Conservation (phyloP, 2,113 vertebrate species). For the Rhabdornis inornatus region DNA sequence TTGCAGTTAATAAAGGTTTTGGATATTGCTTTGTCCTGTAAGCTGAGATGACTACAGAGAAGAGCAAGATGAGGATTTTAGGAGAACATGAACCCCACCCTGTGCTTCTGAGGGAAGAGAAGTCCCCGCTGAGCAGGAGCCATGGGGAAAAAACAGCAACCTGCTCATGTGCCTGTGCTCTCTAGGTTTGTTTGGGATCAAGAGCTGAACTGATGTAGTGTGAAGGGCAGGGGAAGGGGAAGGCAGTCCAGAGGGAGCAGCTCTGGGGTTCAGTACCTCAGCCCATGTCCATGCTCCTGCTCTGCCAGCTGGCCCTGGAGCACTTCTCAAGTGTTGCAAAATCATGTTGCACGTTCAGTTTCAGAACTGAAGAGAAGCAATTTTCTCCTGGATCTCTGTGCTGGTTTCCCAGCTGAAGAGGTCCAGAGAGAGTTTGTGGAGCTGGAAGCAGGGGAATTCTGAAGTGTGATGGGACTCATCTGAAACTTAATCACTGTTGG, state of each 20-base stretch:
- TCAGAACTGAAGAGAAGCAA: not conserved
- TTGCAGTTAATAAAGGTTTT: not conserved
- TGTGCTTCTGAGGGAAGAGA: not conserved
- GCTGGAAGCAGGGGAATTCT: constrained; percentile 12
- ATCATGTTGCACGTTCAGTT: not conserved
- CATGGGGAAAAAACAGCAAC: fast-evolving
- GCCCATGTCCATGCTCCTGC: not conserved
- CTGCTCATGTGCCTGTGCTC: not conserved
- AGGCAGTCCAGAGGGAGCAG: not conserved
- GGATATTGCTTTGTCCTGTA: not conserved
- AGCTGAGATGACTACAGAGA: not conserved
- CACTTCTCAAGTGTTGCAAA: not conserved
- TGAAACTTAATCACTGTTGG: constrained; percentile 31
- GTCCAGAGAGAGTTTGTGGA: not conserved
- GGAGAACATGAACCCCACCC: not conserved
- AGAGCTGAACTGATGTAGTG: not conserved
- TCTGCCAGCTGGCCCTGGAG: not conserved
- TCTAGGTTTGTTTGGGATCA: not conserved
- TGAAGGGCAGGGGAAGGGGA: not conserved
- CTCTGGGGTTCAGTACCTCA: not conserved
- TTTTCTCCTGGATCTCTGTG: not conserved
- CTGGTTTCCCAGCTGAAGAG: constrained; percentile 2
- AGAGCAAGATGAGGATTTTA: not conserved
- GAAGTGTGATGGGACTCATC: not conserved
- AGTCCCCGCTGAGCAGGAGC: not conserved